Evolutionary conservation across 2,888 invertebrate genomes (phyloP), one percentile per base, ranked within the genome.

Genomic region (Tanaodytes sp.): DNA sequence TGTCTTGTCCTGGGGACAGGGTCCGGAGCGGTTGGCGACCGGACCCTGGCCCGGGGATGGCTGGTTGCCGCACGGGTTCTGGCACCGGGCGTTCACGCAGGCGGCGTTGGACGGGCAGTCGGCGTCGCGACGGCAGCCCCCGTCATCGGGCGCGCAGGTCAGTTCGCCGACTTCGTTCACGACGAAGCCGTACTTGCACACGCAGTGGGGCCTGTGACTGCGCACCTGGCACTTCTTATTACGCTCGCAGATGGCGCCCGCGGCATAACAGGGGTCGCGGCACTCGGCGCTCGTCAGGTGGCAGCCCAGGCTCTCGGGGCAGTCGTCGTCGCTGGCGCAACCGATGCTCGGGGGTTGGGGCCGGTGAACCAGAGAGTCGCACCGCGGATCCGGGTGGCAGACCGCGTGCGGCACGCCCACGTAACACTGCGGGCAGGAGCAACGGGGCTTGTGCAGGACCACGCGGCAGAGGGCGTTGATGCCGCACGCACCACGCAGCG

Each of bases 181-280:
- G 72, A 94, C 91, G 81, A 95, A 95, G 61, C 95, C 94, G 80
- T 92, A 91, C 80, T 94, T 93, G 86, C 96, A 96, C 19, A 95
- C 93, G 86, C 96, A 96, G 67, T 93, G 90, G 0, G 95, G 93
- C 78, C 89, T 88, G 84, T 96, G 96, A 79, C 91, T 91, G 76
- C 93, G 90, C 27, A 95, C 95, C 87, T 94, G 93, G 85, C 96
- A 96, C 85, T 91, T 92, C 85, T 95, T 95, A 85, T 93, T 93
- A 76, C 90, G 88, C 75, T 90, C 91, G 84, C 96, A 96, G 75
- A 89, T 89, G 78, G 91, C 89, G 72, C 89, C 88, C 27, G 89
- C 88, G 74, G 86, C 87, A 48, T 27, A 85, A 83, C 95, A 95
- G 15, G 95, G 95, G 84, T 94, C 93, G 72, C 90, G 89, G 80